These are phyloP conservation scores for Neosalanx taihuensis DNA, from an alignment of 2,797 vertebrate genomes.

Conservation along the genomic window DNA sequence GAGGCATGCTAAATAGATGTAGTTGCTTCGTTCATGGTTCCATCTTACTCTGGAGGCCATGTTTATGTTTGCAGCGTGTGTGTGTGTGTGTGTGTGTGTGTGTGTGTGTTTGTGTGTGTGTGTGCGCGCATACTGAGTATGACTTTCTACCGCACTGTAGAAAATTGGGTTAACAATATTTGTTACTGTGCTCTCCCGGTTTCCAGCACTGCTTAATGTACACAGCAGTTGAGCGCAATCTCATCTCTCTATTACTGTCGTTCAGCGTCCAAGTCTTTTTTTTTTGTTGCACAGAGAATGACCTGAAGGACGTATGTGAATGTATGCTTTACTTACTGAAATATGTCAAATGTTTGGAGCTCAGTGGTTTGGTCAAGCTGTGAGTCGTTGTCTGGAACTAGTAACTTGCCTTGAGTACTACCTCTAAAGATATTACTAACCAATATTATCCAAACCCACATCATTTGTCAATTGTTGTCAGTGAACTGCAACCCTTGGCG, in stretches of 20 bases:
- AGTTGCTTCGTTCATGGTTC: slow-evolving; percentile 45
- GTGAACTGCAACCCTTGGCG: slow-evolving; percentile 12
- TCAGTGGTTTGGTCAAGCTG: slow-evolving; percentile 64
- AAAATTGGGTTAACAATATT: slow-evolving; percentile 46
- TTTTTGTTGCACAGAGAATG: slow-evolving; percentile 61
- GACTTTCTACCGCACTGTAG: slow-evolving; percentile 45
- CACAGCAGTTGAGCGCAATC: slow-evolving; percentile 37
- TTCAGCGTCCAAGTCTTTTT: slow-evolving; percentile 50
- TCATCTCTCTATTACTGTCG: slow-evolving; percentile 37
- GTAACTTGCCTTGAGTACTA: slow-evolving; percentile 65
- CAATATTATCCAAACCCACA: slow-evolving; percentile 44
- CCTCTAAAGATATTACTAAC: slow-evolving; percentile 60
- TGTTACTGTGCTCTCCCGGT: slow-evolving; percentile 64
- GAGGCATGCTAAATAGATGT: slow-evolving; percentile 35
- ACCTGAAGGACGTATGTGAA: slow-evolving; percentile 60
- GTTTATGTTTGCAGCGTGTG: slow-evolving; percentile 23
- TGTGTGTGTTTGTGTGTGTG: slow-evolving; percentile 30
- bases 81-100: slow-evolving; percentile 30
- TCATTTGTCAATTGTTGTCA: slow-evolving; percentile 20
- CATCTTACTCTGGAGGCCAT: slow-evolving; percentile 48
- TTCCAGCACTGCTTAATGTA: slow-evolving; percentile 36
- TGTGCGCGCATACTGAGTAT: slow-evolving; percentile 39
- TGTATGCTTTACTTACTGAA: slow-evolving; percentile 57
- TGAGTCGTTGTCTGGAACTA: slow-evolving; percentile 65
- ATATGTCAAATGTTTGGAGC: slow-evolving; percentile 50